Percentiles rank a stretch among this genome's conserved stretches.
Evolutionary conservation across 2,113 vertebrate species (phyloP).

Genomic region (Mustelus asterias): DNA sequence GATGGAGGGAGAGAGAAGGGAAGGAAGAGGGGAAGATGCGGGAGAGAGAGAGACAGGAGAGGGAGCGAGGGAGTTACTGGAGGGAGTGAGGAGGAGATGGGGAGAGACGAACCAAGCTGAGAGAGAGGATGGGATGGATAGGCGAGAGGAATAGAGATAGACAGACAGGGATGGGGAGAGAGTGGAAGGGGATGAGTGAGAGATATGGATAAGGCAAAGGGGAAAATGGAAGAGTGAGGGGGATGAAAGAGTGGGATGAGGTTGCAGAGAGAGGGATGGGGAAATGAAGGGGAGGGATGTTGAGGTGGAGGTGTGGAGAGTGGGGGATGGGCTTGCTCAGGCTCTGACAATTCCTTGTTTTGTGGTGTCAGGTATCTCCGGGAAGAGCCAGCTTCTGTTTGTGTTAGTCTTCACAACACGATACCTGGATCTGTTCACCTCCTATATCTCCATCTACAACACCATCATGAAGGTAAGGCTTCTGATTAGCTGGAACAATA

Average conservation of each 20-base stretch:
- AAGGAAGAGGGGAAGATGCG: too few species aligned
- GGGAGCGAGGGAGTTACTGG: too few species aligned
- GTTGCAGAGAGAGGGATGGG: neutral
- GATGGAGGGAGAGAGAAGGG: neutral
- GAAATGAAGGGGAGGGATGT: neutral
- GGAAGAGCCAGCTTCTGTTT: slow-evolving; percentile 68
- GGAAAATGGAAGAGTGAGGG: neutral
- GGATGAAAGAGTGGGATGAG: neutral
- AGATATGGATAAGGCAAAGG: neutral
- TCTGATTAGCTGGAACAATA: neutral
- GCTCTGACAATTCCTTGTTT: neutral
- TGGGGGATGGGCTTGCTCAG: neutral
- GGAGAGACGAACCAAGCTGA: too few species aligned
- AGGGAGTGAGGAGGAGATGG: too few species aligned
- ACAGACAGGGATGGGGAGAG: too few species aligned
- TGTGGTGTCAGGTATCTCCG: slow-evolving; percentile 59
- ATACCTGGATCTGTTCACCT: slow-evolving; percentile 62
- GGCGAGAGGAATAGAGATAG: too few species aligned
- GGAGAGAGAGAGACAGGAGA: neutral
- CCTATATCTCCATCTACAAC: slow-evolving; percentile 64
- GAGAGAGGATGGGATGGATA: too few species aligned
- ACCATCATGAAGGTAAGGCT: slow-evolving; percentile 62
- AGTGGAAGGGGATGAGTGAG: neutral
- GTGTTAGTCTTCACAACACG: slow-evolving; percentile 66
- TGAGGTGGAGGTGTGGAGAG: neutral